A percentile compares a stretch with the other conserved stretches of the same genome.
phyloP scores from a whole-genome alignment of 1,140 invertebrate species.

The Drosophila virilis region DNA sequence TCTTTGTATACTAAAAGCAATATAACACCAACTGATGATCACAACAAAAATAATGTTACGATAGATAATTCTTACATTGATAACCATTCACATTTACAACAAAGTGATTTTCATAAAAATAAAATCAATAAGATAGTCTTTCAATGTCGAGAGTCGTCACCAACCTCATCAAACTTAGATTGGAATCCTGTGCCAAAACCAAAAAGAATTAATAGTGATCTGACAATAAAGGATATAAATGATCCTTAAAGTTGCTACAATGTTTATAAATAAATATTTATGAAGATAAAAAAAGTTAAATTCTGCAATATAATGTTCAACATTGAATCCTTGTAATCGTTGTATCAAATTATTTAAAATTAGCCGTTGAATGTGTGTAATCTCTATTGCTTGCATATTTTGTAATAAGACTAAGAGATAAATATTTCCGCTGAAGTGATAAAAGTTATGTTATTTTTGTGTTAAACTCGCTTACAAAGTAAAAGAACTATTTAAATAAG shows the following conservation, averaged over 20 bases:
- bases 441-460: too few species aligned
- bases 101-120: conserved; percentile 62
- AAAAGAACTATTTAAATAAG: too few species aligned
- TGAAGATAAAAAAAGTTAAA: too few species aligned
- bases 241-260: neutral
- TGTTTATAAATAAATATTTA: too few species aligned
- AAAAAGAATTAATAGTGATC: conserved; percentile 62
- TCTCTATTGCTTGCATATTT: too few species aligned
- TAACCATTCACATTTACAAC: conserved; percentile 18
- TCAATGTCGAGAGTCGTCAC: conserved; percentile 72
- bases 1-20: conserved; percentile 41
- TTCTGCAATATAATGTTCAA: too few species aligned
- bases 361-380: too few species aligned
- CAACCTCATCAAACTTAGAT: conserved; percentile 79
- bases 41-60: conserved; percentile 31
- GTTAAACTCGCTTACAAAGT: too few species aligned
- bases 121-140: conserved; percentile 68
- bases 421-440: too few species aligned
- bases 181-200: conserved; percentile 84
- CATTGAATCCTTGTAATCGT: too few species aligned
- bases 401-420: too few species aligned
- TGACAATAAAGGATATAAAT: conserved; percentile 22
- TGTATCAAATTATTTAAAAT: too few species aligned
- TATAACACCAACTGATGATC: conserved; percentile 32
- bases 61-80: conserved; percentile 9